Evolutionary conservation across 2,113 vertebrate species (phyloP).

Genomic region (Aldabrachelys gigantea): DNA sequence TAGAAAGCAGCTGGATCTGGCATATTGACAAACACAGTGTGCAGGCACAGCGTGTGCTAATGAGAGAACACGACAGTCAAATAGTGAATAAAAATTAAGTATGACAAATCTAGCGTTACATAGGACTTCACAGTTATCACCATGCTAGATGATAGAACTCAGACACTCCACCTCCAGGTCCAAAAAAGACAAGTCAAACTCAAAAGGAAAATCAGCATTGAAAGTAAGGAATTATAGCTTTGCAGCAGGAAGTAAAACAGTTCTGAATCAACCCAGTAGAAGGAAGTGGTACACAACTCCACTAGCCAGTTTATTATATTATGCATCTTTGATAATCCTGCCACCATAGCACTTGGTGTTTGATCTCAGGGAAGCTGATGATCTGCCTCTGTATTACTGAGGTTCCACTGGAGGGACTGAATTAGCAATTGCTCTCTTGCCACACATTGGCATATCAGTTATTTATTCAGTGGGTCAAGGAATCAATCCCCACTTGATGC

Average conservation of each 20-base stretch:
- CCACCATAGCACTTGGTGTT: background rate
- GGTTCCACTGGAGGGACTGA: background rate
- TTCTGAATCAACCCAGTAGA: background rate
- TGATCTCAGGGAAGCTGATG: background rate
- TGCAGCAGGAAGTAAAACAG: background rate
- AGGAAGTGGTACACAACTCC: background rate
- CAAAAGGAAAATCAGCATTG: background rate
- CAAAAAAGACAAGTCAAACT: background rate
- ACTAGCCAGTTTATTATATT: background rate
- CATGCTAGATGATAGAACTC: background rate
- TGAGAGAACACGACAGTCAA: background rate
- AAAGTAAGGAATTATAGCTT: background rate
- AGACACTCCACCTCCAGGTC: background rate
- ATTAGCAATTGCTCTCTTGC: background rate
- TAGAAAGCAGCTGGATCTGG: background rate
- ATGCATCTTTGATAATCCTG: background rate
- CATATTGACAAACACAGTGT: background rate
- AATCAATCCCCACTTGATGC: background rate
- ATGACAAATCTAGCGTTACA: background rate
- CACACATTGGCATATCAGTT: background rate
- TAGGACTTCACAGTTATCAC: background rate
- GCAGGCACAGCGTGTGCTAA: background rate
- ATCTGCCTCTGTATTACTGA: background rate
- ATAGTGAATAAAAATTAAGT: background rate
- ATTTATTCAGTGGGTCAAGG: background rate